Percentiles rank a stretch among this genome's conserved stretches.
These are phyloP conservation scores for Rhynchonycteris naso DNA, from an alignment of 2,797 vertebrate genomes.

Conservation along the genomic window DNA sequence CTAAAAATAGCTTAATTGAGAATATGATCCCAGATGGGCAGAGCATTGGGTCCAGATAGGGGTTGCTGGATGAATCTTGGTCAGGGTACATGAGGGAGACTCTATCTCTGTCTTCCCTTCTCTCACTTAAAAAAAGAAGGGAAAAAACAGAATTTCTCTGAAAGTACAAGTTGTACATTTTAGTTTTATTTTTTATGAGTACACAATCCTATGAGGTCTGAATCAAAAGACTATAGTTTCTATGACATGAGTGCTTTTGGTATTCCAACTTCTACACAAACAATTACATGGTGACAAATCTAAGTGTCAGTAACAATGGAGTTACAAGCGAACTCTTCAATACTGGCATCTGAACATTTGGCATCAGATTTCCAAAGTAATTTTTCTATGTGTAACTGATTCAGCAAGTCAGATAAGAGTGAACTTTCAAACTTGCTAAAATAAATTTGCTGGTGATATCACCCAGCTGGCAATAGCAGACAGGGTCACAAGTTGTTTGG, in stretches of 20 bases:
- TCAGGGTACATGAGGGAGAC: too few species aligned
- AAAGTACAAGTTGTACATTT: not conserved
- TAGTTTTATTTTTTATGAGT: not conserved
- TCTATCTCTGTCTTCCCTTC: too few species aligned
- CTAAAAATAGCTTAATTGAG: too few species aligned
- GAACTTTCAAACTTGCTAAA: conserved; percentile 50
- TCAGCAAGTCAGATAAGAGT: conserved; percentile 43
- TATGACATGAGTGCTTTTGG: not conserved
- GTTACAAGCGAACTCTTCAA: conserved; percentile 53
- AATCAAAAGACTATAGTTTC: not conserved
- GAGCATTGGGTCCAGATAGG: too few species aligned
- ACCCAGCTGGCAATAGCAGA: conserved; percentile 56
- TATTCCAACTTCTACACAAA: not conserved
- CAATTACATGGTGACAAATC: not conserved
- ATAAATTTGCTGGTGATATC: conserved; percentile 56
- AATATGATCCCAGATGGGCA: too few species aligned
- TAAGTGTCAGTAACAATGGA: not conserved
- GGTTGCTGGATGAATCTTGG: too few species aligned
- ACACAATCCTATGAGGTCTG: not conserved
- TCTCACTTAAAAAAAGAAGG: too few species aligned
- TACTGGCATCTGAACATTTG: not conserved
- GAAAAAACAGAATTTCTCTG: not conserved
- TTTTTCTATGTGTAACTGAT: conserved; percentile 54
- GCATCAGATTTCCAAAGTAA: conserved; percentile 6
- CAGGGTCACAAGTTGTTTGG: conserved; percentile 55